Percentiles rank a stretch among this genome's conserved stretches.
Evolutionary conservation across 2,113 vertebrate species (phyloP).

Genomic region (Panthera uncia): DNA sequence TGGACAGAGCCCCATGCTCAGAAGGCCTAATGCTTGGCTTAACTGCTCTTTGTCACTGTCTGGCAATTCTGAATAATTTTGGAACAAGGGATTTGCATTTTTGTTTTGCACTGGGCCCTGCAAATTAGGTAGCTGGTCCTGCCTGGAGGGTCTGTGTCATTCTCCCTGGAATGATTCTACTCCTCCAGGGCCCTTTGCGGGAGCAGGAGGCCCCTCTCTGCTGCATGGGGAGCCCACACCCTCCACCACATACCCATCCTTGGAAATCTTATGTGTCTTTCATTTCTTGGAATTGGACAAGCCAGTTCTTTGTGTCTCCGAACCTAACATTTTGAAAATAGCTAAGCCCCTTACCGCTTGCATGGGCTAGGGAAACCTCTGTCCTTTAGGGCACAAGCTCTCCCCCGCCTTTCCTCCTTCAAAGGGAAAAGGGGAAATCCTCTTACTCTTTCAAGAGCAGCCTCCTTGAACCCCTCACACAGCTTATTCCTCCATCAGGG

Average conservation of each 20-base stretch:
- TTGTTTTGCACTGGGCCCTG: background rate
- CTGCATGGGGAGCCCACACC: background rate
- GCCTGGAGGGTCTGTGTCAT: background rate
- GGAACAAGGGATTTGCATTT: background rate
- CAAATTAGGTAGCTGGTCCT: background rate
- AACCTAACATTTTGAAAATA: background rate
- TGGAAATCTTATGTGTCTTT: background rate
- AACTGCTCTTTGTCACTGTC: background rate
- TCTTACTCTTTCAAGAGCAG: background rate
- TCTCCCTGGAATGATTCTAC: background rate
- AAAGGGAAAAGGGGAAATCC: background rate
- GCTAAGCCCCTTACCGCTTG: background rate
- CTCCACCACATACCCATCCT: background rate
- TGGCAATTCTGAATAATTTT: background rate
- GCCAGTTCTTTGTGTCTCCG: background rate
- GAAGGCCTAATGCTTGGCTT: background rate
- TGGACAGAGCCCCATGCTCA: background rate
- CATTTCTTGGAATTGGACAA: background rate
- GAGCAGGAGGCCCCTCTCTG: background rate
- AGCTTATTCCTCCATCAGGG: background rate
- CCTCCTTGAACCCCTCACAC: background rate
- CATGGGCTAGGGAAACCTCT: background rate
- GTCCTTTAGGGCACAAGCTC: background rate
- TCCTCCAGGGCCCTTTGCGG: fast-evolving
- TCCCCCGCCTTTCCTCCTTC: background rate